Base-by-base conservation (phyloP, 1,140 invertebrate genomes). In the Drosophila tristis region DNA sequence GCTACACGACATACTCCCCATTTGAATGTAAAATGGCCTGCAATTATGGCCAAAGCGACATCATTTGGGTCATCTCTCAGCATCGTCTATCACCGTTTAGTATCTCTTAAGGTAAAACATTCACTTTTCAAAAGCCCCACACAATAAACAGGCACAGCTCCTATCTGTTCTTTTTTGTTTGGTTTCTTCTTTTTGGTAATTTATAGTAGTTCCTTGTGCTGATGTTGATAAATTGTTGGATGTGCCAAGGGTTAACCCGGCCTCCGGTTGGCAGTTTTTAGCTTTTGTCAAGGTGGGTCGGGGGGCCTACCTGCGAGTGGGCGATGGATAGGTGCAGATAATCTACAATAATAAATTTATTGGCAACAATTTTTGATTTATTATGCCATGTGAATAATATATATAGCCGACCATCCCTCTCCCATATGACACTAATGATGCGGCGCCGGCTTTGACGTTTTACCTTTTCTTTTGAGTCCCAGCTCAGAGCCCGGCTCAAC, bases 271-370 rank as follows among this genome's bases (percentile, higher is more conserved):
- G 68, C 66, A 75, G 85, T 73, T 87, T 71, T 74, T 61, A 59
- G 68, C 65, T 73, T 76, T 87, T 86, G 82, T 87, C 74, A 76
- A 79, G 78, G 82, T 87, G 65, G 60, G 63, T 26, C 25, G 44
- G 39, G 48, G 42, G 7, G 42, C 15, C 56, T 20, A 8, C 6
- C 50, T 51, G 44, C 45, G 43, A 55, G 49, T 58, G 63, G 62
- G 63, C 15, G 43, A 20, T 29, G 54, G 47, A 31, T 70, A 42
- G 39, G 26, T 47, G 66, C 53, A 79, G 72, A 87, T 87, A 84
- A 87, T 87, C 82, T 76, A 89, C 79, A 84, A 80, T 89, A 89
- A 89, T 89, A 89, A 80, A 89, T 89, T 89, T 89, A 89, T 89
- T 89, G 84, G 80, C 76, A 71, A 74, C 73, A 62, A 89, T 89